Evolutionary conservation across 2,888 invertebrate genomes (phyloP), one percentile per base, ranked within the genome.

Genomic region (Ochropleura plecta): DNA sequence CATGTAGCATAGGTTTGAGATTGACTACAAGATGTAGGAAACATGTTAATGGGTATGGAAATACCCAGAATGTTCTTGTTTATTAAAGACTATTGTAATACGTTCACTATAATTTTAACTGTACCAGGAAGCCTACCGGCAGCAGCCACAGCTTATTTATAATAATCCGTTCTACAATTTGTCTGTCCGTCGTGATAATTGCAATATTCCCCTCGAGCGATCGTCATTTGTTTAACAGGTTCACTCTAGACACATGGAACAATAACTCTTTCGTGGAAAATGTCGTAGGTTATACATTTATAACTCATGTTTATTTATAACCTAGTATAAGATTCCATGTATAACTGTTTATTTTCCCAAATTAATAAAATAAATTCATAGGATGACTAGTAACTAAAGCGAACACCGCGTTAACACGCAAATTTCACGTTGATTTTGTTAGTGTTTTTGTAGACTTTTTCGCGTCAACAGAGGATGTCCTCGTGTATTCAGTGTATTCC

Each of bases 171-270:
- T 53, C 30, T 48, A 40, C 66, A 79, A 70, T 67, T 65, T 76
- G 30, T 66, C 20, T 82, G 49, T 69, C 60, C 12, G 57, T 60
- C 10, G 51, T 42, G 42, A 62, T 82, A 70, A 83, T 78, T 65
- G 60, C 60, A 3, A 62, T 72, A 72, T 9, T 66, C 7, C 72
- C 80, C 83, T 18, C 67, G 9, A 65, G 83, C 78, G 55, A 18
- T 30, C n/a, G 8, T 62, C 79, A 20, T 51, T 51, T 42, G 8
- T 53, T 66, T 5, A 20, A 73, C 20, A 62, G 44, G 14, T 55
- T 62, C 5, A 0, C 12, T 63, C 5, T 49, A 44, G 44, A n/a
- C 12, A 42, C 59, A 30, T 30, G 30, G 30, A 30, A 30, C 30
- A 30, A 30, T 30, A 30, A 30, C 30, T 30, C 30, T 30, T 30